Evolutionary conservation across 2,888 invertebrate species (phyloP), one percentile per base, ranked within the genome.

Genomic region (Endomychus coccineus): DNA sequence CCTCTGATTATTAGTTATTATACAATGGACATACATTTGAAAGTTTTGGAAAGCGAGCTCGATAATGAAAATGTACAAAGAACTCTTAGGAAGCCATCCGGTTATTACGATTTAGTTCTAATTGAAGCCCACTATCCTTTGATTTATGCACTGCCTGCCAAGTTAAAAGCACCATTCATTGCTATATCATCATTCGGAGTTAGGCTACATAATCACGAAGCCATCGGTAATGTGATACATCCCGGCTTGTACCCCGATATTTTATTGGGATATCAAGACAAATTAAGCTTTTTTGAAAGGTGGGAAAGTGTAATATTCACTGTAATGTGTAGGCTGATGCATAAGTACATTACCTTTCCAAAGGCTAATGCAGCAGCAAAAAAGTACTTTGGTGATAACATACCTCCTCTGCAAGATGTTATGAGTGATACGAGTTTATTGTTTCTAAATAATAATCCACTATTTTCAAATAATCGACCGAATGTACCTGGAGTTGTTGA

Each of bases 331-430:
- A 17, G n/a, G 30, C 5, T 15, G 13, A 4, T 27, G 5, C 6
- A 15, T 14, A 27, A 27, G 11, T 16, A 4, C 17, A 17, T 17
- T 11, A 17, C 17, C 10, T 17, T 17, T 6, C 54, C 54, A 3
- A 44, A 42, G 40, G 45, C 52, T 36, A 56, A 62, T 36, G 31
- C 44, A 37, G 39, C 59, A 10, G 55, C 55, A 3, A 51, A 45
- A 17, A 55, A 52, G 38, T 58, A 60, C 45, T 52, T 66, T 11
- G 62, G 65, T 1, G 31, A 17, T 15, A 11, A 57, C 39, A 45
- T 59, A 16, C 61, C 64, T 6, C 49, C 58, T 28, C 30, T 64
- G 9, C 48, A 43, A 3, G 61, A 62, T 11, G 48, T 64, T 2
- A 55, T 59, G 27, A 50, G 41, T 34, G 59, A 58, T 40, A 49